Evolutionary conservation across 2,797 vertebrate genomes (phyloP).

Genomic region (Urosaurus nigricauda): DNA sequence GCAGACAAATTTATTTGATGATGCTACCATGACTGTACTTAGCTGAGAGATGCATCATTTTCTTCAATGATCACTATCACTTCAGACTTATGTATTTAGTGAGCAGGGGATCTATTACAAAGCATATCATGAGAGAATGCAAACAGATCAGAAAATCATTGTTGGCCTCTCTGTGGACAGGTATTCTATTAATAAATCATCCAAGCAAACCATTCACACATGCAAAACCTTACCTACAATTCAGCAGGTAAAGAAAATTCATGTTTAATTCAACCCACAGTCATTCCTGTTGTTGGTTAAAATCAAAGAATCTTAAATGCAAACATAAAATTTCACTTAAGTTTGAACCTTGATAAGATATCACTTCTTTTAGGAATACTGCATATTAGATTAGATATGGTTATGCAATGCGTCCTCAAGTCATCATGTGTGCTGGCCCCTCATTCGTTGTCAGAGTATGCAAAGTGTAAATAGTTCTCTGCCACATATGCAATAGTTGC

Average conservation of each 20-base stretch:
- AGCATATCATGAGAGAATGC: not conserved
- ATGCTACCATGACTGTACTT: conserved; percentile 53
- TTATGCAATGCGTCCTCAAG: not conserved
- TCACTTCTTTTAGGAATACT: not conserved
- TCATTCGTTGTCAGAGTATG: too few species aligned
- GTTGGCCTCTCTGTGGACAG: not conserved
- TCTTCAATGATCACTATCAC: conserved; percentile 21
- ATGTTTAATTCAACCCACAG: not conserved
- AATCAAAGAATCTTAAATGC: fast-evolving
- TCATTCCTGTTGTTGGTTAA: not conserved
- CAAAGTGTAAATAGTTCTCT: too few species aligned
- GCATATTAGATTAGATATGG: not conserved
- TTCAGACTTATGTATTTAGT: conserved; percentile 28
- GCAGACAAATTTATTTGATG: conserved; percentile 54
- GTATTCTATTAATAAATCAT: not conserved
- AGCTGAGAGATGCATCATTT: conserved; percentile 44
- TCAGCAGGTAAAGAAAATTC: not conserved
- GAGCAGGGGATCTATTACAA: conserved; percentile 40
- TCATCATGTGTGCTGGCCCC: not conserved
- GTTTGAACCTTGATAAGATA: not conserved
- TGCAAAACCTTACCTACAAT: not conserved
- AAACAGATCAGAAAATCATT: not conserved
- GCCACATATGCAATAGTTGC: too few species aligned
- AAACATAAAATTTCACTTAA: not conserved
- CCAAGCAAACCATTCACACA: not conserved